A percentile compares a stretch with the other conserved stretches of the same genome.
phyloP scores from a whole-genome alignment of 2,888 invertebrate species.

The Aphodius granarius region DNA sequence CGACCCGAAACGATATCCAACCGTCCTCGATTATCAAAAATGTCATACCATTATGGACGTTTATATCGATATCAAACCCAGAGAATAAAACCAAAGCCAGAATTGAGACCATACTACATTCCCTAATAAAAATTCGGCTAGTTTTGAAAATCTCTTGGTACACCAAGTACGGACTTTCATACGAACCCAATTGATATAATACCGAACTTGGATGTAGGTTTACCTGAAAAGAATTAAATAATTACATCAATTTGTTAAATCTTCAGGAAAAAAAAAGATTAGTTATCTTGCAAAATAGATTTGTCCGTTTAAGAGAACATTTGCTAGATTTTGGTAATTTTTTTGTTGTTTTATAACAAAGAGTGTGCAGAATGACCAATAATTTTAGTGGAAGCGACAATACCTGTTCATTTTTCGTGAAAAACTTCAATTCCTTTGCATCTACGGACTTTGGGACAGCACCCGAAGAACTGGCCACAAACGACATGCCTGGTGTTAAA shows the following conservation, averaged over 20 bases:
- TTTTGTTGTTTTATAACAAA: too few species aligned
- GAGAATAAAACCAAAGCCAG: slow-evolving; percentile 72
- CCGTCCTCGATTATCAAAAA: slow-evolving; percentile 76
- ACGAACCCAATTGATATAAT: slow-evolving; percentile 66
- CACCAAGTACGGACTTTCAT: slow-evolving; percentile 74
- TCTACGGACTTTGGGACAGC: slow-evolving; percentile 72
- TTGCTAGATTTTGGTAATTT: too few species aligned
- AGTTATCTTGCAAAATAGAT: too few species aligned
- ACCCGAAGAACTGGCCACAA: slow-evolving; percentile 71
- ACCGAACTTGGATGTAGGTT: slow-evolving; percentile 77
- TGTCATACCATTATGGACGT: slow-evolving; percentile 72
- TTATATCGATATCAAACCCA: slow-evolving; percentile 74
- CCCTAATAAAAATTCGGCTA: slow-evolving; percentile 75
- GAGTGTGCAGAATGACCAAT: background rate
- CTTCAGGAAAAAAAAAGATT: too few species aligned
- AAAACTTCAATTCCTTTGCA: slow-evolving; percentile 73
- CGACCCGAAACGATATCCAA: slow-evolving; percentile 80
- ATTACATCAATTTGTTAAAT: too few species aligned
- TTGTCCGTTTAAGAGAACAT: too few species aligned
- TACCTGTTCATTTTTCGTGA: slow-evolving; percentile 69
- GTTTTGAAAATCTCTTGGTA: slow-evolving; percentile 86
- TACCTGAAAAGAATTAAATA: slow-evolving; percentile 49
- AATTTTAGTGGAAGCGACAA: slow-evolving; percentile 52
- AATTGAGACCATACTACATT: slow-evolving; percentile 79
- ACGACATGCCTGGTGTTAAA: slow-evolving; percentile 77